Evolutionary conservation across 2,113 vertebrate species (phyloP).

Genomic region (Aldabrachelys gigantea): DNA sequence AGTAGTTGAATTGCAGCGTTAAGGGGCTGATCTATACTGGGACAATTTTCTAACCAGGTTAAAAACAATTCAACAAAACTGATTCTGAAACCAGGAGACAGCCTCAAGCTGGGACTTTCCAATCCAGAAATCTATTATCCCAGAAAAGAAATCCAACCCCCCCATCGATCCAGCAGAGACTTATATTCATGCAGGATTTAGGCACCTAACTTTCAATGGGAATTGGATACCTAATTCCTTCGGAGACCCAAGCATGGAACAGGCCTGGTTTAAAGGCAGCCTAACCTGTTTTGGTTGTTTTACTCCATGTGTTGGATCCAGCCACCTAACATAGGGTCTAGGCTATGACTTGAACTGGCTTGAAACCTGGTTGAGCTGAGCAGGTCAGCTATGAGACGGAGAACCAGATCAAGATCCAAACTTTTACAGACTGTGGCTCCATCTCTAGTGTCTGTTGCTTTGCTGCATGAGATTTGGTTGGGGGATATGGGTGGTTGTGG

Average conservation of each 20-base stretch:
- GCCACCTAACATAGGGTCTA: neutral
- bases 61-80: neutral
- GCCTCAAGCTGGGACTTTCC: neutral
- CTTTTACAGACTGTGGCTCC: neutral
- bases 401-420: neutral
- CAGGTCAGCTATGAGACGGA: too few species aligned
- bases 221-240: neutral
- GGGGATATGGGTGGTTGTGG: neutral
- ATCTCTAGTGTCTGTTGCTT: neutral
- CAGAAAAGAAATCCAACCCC: neutral
- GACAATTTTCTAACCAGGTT: neutral
- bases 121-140: rapidly evolving
- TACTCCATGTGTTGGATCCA: neutral
- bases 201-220: rapidly evolving
- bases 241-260: neutral
- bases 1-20: rapidly evolving
- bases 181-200: neutral
- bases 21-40: neutral
- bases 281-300: neutral
- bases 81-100: rapidly evolving
- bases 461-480: neutral
- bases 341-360: rapidly evolving
- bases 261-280: neutral
- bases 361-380: neutral
- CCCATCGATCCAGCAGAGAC: neutral